Conservation (phyloP, 2,888 invertebrate genomes). For the Coleophora flavipennella region DNA sequence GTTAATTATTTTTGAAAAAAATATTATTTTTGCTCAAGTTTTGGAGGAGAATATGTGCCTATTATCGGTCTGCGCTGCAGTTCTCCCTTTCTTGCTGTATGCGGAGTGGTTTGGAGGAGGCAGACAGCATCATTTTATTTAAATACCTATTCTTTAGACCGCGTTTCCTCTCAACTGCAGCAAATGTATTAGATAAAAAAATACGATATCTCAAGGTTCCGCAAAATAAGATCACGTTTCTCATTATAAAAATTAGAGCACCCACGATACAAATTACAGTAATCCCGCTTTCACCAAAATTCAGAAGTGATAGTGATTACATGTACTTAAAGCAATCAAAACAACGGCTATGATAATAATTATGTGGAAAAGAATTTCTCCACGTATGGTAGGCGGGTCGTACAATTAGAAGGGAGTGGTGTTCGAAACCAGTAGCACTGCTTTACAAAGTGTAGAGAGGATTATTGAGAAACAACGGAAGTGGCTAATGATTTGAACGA, state of each 20-base stretch:
- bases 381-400: constrained; percentile 32
- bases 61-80: too few species aligned
- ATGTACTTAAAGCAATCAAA: constrained; percentile 9
- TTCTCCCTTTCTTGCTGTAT: too few species aligned
- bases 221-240: constrained; percentile 16
- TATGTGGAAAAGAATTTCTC: constrained; percentile 20
- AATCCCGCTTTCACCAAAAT: constrained; percentile 11
- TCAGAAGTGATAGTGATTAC: constrained; percentile 9
- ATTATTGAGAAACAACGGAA: constrained; percentile 42
- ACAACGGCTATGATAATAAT: constrained; percentile 13
- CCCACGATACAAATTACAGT: constrained; percentile 3
- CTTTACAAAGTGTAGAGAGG: constrained; percentile 31
- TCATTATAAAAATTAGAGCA: constrained; percentile 11
- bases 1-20: too few species aligned
- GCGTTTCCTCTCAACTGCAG: too few species aligned
- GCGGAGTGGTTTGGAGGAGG: too few species aligned
- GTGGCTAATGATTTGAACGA: constrained; percentile 27
- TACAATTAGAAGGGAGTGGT: constrained; percentile 32
- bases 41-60: too few species aligned
- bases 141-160: too few species aligned
- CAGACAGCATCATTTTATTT: too few species aligned
- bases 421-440: constrained; percentile 32
- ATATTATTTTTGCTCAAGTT: too few species aligned
- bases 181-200: too few species aligned
- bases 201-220: too few species aligned